phyloP scores from a whole-genome alignment of 2,888 invertebrate species.

The Cerastoderma edule region DNA sequence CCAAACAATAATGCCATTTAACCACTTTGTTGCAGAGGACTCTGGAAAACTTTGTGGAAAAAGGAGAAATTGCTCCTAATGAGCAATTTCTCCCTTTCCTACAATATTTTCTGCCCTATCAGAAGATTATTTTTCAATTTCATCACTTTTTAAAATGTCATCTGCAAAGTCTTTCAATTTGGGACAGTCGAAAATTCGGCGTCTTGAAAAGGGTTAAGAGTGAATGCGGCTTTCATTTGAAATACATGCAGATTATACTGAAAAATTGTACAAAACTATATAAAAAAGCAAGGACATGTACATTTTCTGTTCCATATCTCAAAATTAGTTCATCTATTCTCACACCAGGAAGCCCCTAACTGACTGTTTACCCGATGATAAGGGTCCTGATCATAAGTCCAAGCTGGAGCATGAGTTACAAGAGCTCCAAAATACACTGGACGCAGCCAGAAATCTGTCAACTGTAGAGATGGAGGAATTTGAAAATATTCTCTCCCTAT shows the following conservation, averaged over 20 bases:
- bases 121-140: not conserved
- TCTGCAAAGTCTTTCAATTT: too few relatives aligned
- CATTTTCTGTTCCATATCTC: too few relatives aligned
- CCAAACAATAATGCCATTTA: not conserved
- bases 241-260: too few relatives aligned
- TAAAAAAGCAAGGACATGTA: too few relatives aligned
- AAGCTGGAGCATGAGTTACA: not conserved
- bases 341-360: not conserved
- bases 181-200: too few relatives aligned
- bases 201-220: too few relatives aligned
- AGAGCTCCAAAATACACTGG: constrained; percentile 4
- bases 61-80: constrained; percentile 11
- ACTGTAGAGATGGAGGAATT: constrained; percentile 38
- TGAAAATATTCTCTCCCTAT: constrained; percentile 41
- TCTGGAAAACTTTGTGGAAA: not conserved
- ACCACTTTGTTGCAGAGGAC: too few relatives aligned
- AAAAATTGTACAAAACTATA: too few relatives aligned
- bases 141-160: too few relatives aligned
- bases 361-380: constrained; percentile 42
- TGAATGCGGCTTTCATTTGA: too few relatives aligned
- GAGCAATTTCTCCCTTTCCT: constrained; percentile 4
- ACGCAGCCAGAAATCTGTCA: constrained; percentile 33
- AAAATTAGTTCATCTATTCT: too few relatives aligned
- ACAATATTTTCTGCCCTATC: not conserved
- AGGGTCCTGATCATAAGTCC: not conserved